Evolutionary conservation across 2,113 vertebrate species (phyloP).

Genomic region (Menidia beryllina): DNA sequence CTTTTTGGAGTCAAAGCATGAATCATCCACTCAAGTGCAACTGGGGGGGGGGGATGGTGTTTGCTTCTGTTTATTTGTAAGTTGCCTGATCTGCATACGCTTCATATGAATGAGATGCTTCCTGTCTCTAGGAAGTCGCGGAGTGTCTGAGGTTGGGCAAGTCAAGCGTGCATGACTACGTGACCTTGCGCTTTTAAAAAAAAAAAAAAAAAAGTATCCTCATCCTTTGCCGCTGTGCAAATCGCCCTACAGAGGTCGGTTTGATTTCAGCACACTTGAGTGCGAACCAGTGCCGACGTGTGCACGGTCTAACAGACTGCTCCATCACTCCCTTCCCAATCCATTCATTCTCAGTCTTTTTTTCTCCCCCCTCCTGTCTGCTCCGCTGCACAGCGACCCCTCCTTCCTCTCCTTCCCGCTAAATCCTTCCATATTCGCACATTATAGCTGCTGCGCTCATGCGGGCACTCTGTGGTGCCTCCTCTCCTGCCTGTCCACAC

Average conservation of each 20-base stretch:
- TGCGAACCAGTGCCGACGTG: constrained; percentile 13
- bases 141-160: constrained; percentile 21
- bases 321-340: constrained; percentile 19
- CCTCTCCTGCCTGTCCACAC: constrained; percentile 39
- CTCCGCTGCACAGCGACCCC: constrained; percentile 17
- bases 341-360: constrained; percentile 34
- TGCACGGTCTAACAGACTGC: constrained; percentile 31
- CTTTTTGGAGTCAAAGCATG: background rate
- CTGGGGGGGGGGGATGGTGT: constrained; percentile 8
- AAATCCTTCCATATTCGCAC: constrained; percentile 86
- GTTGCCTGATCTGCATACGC: constrained; percentile 20
- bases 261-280: constrained; percentile 29
- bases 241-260: constrained; percentile 20
- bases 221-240: constrained; percentile 26
- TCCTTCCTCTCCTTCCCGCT: constrained; percentile 29
- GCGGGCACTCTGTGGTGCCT: constrained; percentile 47
- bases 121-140: constrained; percentile 17
- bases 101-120: constrained; percentile 40
- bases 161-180: constrained; percentile 38
- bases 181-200: constrained; percentile 49
- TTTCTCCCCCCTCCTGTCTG: constrained; percentile 30
- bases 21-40: constrained; percentile 20
- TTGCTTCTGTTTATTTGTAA: constrained; percentile 16
- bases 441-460: constrained; percentile 88
- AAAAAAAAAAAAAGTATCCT: constrained; percentile 46